Evolutionary conservation across 2,888 invertebrate genomes (phyloP), one percentile per base, ranked within the genome.

Genomic region (Homarus gammarus): DNA sequence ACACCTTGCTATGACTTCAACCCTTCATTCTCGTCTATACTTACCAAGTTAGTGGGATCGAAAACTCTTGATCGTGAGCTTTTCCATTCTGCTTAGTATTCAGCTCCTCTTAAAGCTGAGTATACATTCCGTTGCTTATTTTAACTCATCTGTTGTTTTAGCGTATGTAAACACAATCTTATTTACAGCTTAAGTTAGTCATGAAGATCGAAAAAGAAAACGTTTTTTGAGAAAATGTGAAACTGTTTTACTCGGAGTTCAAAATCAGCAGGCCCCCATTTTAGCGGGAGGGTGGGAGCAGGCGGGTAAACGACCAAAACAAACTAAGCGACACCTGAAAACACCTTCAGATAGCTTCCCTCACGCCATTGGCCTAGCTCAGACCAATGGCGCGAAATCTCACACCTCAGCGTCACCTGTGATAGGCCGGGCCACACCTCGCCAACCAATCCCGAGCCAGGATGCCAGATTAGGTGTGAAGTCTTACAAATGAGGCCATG

Each of bases 301-400:
- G 75, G 22, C 36, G 12, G 75, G 36, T 22, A 10, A 49, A n/a
- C 73, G 10, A 27, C 31, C 40, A 75, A n/a, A 75, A 40, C 44
- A 44, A 75, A 75, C 68, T 72, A 49, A 83, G 51, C 87, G 70
- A 36, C 68, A 87, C 72, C 33, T 49, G 64, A 31, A 68, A 68
- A 51, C 51, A 40, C 70, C 81, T 51, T 40, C 56, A n/a, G 22
- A 51, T 56, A 1, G 15, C 31, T 84, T 64, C 84, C n/a, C 3
- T 27, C 44, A 22, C 40, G 61, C 64, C 18, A 87, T 87, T 87
- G 87, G 87, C 36, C 15, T 56, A 72, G 73, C 64, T 27, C 81
- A 87, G 87, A 82, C 87, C 87, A 87, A 87, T 87, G 87, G 87
- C 87, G 87, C 73, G 70, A 87, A 73, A 81, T 81, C 81, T 81